These are phyloP conservation scores for Zaprionus lachaisei DNA, from an alignment of 1,140 invertebrate species.

Conservation along the genomic window DNA sequence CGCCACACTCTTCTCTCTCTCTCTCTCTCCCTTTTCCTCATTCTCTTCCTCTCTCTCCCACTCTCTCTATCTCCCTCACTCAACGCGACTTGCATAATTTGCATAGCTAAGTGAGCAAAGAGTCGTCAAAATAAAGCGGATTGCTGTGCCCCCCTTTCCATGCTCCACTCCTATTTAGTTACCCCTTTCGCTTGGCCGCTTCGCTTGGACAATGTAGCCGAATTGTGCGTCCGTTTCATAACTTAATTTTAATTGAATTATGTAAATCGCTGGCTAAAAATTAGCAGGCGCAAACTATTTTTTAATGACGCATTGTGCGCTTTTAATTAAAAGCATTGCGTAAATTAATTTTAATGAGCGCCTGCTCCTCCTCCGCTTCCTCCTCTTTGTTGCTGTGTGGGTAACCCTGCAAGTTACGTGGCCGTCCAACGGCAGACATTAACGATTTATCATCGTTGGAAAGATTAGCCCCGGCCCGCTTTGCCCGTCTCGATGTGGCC, in stretches of 20 bases:
- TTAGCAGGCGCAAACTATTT: constrained; percentile 81
- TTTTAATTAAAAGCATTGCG: constrained; percentile 76
- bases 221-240: constrained; percentile 75
- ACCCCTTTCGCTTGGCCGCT: neutral
- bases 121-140: constrained; percentile 57
- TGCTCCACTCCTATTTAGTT: neutral
- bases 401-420: constrained; percentile 8
- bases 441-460: constrained; percentile 72
- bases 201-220: constrained; percentile 26
- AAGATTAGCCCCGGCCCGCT: constrained; percentile 56
- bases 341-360: constrained; percentile 77
- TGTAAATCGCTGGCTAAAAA: constrained; percentile 79
- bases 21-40: neutral
- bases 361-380: neutral
- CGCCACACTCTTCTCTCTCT: neutral
- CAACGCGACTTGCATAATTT: constrained; percentile 45
- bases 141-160: constrained; percentile 11
- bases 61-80: neutral
- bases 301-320: constrained; percentile 74
- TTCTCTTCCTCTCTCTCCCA: neutral
- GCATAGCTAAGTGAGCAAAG: constrained; percentile 50
- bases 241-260: constrained; percentile 83
- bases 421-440: constrained; percentile 35
- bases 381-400: neutral
- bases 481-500: neutral